Conservation (phyloP, 2,888 invertebrate genomes). For the Campaea margaritaria region DNA sequence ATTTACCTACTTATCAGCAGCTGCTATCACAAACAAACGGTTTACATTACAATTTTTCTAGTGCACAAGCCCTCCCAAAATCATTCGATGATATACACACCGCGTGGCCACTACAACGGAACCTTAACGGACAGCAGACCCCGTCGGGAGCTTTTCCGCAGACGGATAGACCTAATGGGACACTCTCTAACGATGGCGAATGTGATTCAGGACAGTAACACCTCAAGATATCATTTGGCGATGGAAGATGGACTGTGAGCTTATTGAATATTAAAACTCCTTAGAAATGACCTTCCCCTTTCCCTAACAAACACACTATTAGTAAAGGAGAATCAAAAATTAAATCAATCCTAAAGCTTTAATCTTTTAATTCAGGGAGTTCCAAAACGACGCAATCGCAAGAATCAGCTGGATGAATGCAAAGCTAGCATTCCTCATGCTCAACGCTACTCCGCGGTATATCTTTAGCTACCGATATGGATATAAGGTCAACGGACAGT, state of each 20-base stretch:
- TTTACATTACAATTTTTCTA: slow-evolving; percentile 39
- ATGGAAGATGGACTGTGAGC: slow-evolving; percentile 62
- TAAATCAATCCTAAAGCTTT: neutral
- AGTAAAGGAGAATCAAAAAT: too few species aligned
- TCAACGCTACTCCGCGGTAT: slow-evolving; percentile 67
- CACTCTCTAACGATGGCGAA: slow-evolving; percentile 68
- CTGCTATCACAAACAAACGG: too few species aligned
- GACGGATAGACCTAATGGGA: slow-evolving; percentile 65
- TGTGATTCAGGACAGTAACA: slow-evolving; percentile 71
- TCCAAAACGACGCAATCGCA: slow-evolving; percentile 58
- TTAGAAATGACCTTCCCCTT: too few species aligned
- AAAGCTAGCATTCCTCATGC: slow-evolving; percentile 61
- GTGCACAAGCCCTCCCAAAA: slow-evolving; percentile 63
- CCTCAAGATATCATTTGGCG: slow-evolving; percentile 58
- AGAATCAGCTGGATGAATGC: slow-evolving; percentile 67
- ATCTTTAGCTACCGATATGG: slow-evolving; percentile 69
- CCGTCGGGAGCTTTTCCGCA: slow-evolving; percentile 57
- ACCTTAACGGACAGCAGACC: slow-evolving; percentile 55
- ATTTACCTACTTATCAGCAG: too few species aligned
- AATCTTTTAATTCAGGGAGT: slow-evolving; percentile 52
- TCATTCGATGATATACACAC: slow-evolving; percentile 47
- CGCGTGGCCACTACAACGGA: slow-evolving; percentile 62
- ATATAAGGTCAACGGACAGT: slow-evolving; percentile 63
- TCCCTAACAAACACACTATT: too few species aligned
- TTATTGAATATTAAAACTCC: too few species aligned